Conservation (phyloP, 2,797 vertebrate species). For the Tauraco hartlaubi region DNA sequence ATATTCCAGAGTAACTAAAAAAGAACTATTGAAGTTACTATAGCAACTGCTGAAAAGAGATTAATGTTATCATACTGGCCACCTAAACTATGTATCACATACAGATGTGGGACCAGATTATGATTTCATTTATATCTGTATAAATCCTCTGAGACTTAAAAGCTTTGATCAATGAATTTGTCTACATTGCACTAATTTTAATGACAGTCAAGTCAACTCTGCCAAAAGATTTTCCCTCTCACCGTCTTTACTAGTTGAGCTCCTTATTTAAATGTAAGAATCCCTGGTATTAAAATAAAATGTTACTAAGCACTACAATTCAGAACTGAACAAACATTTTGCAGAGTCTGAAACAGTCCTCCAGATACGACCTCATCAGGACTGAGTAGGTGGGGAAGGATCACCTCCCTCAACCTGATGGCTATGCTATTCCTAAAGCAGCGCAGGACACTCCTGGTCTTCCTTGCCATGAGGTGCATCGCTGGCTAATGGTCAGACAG, state of each 20-base stretch:
- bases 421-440: neutral
- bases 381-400: neutral
- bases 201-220: neutral
- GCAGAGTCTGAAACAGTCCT: neutral
- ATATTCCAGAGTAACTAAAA: neutral
- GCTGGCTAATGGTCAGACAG: neutral
- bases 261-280: neutral
- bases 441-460: neutral
- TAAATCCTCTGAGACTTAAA: neutral
- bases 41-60: neutral
- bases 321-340: neutral
- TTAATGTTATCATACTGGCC: neutral
- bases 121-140: neutral
- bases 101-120: neutral
- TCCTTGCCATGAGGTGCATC: neutral
- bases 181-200: neutral
- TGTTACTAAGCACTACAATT: neutral
- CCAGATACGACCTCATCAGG: neutral
- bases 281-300: neutral
- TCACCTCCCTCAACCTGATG: neutral
- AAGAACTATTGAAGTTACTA: neutral
- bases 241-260: neutral
- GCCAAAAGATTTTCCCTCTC: neutral
- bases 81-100: neutral
- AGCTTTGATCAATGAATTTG: neutral